phyloP scores from a whole-genome alignment of 92 coral and sea anemone genomes.

The Zoanthus sansibaricus region DNA sequence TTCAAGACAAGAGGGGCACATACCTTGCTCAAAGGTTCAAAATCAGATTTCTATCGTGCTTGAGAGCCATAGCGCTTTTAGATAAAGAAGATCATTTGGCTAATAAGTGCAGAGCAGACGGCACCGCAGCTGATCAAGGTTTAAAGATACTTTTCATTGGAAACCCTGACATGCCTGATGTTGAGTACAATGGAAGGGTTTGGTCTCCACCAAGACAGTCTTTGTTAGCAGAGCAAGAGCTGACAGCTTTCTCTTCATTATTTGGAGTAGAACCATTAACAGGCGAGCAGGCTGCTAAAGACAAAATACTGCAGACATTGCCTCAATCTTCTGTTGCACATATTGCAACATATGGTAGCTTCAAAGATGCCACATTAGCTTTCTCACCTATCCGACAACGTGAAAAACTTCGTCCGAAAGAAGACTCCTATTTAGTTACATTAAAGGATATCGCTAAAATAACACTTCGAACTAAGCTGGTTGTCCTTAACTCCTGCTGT shows the following conservation, averaged over 20 bases:
- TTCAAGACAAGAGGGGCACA: slow-evolving; percentile 60
- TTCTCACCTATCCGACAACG: slow-evolving; percentile 70
- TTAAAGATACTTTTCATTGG: slow-evolving; percentile 74
- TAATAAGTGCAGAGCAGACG: neutral
- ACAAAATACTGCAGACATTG: slow-evolving; percentile 62
- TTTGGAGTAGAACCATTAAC: slow-evolving; percentile 78
- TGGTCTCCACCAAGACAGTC: slow-evolving; percentile 75
- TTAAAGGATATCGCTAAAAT: slow-evolving; percentile 67
- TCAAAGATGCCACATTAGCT: slow-evolving; percentile 76
- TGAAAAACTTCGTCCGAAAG: slow-evolving; percentile 57
- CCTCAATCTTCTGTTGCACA: slow-evolving; percentile 75
- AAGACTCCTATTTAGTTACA: slow-evolving; percentile 72
- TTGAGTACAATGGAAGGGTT: slow-evolving; percentile 54
- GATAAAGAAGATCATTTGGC: neutral
- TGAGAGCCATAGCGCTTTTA: slow-evolving; percentile 62
- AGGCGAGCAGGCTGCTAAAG: slow-evolving; percentile 82
- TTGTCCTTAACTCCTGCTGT: slow-evolving; percentile 81
- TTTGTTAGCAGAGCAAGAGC: slow-evolving; percentile 77
- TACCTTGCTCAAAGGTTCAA: slow-evolving; percentile 58
- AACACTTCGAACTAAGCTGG: slow-evolving; percentile 69
- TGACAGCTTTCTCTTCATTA: slow-evolving; percentile 74
- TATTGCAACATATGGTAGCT: slow-evolving; percentile 82
- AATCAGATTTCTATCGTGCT: slow-evolving; percentile 73
- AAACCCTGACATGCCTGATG: slow-evolving; percentile 75
- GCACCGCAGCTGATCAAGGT: neutral